These are phyloP conservation scores for Phoxinus phoxinus DNA, from an alignment of 2,113 vertebrate genomes.

Conservation along the genomic window DNA sequence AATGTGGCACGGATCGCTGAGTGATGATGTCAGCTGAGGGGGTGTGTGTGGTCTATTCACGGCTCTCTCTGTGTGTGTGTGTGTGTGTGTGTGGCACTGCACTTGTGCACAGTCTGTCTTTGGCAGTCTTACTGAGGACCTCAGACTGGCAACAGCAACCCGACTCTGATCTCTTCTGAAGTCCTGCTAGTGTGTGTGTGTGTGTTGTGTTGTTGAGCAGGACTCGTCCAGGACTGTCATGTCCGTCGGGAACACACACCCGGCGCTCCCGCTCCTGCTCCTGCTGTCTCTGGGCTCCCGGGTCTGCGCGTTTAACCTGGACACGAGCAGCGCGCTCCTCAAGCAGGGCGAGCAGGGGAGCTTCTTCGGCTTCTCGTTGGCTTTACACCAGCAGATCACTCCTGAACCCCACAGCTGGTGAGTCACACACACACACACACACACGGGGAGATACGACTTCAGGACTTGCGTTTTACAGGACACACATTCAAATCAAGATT, in stretches of 20 bases:
- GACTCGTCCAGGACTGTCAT: slow-evolving; percentile 53
- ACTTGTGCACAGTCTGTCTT: slow-evolving; percentile 50
- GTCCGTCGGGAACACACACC: slow-evolving; percentile 64
- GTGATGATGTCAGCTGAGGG: slow-evolving; percentile 80
- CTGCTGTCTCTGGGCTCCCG: slow-evolving; percentile 58
- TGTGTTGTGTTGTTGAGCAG: neutral
- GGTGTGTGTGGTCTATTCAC: slow-evolving; percentile 78
- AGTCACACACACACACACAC: slow-evolving; percentile 76
- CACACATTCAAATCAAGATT: no score
- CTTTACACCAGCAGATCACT: slow-evolving; percentile 85
- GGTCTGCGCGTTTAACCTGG: slow-evolving; percentile 84
- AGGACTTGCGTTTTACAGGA: no score
- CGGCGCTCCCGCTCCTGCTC: slow-evolving; percentile 53
- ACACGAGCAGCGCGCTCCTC: slow-evolving; percentile 80
- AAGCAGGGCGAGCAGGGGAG: slow-evolving; percentile 86
- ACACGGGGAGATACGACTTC: no score
- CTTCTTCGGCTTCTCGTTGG: slow-evolving; percentile 90
- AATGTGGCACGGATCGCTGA: slow-evolving; percentile 79
- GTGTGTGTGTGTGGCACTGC: slow-evolving; percentile 68
- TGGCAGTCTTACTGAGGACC: slow-evolving; percentile 24
- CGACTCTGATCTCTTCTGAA: neutral
- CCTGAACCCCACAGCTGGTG: slow-evolving; percentile 87
- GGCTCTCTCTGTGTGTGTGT: slow-evolving; percentile 79
- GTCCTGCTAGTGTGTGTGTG: neutral
- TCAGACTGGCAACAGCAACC: neutral